Evolutionary conservation across 2,888 invertebrate species (phyloP), one percentile per base, ranked within the genome.

Genomic region (Latrodectus hesperus): DNA sequence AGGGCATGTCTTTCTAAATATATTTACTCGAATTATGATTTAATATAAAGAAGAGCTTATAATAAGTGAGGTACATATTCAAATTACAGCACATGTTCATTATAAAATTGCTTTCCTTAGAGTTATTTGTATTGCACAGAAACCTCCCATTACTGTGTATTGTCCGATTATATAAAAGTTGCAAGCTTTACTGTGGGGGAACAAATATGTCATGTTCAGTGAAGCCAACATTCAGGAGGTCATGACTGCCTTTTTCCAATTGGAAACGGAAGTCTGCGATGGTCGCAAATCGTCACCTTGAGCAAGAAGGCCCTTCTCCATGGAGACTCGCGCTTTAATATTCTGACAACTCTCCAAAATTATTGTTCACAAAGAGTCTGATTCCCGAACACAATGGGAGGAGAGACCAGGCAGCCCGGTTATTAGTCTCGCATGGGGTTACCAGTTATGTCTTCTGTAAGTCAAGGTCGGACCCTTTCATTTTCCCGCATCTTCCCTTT

Each of bases 361-460:
- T 53, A 51, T 76, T 76, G 17, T 76, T 67, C 65, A 38, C 38
- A 38, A 38, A 38, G 38, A 22, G 22, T 22, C 22, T 22, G 22
- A 22, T 22, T 22, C 22, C 22, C 1, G 22, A 26, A 75, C 80
- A 86, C 85, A 86, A 86, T 87, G 86, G 72, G 17, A 17, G 64
- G 14, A 76, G 67, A 26, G 51, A 51, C 65, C 64, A 77, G 64
- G 53, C 76, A 79, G 70, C 78, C 84, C 52, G 70, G 79, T 81
- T 87, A 87, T 87, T 87, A 87, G 86, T 81, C 74, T 77, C 86
- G 86, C 86, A 77, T 81, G 75, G 81, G 17, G 53, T 75, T 75
- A 64, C 81, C 86, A 87, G 81, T 87, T 87, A 82, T 76, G 86
- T 87, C 86, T 87, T 87, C 86, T 53, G 64, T 38, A 71, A 87